Evolutionary conservation across 2,113 vertebrate species (phyloP), one percentile per base, ranked within the genome.

Genomic region (Lophotis ruficrista): DNA sequence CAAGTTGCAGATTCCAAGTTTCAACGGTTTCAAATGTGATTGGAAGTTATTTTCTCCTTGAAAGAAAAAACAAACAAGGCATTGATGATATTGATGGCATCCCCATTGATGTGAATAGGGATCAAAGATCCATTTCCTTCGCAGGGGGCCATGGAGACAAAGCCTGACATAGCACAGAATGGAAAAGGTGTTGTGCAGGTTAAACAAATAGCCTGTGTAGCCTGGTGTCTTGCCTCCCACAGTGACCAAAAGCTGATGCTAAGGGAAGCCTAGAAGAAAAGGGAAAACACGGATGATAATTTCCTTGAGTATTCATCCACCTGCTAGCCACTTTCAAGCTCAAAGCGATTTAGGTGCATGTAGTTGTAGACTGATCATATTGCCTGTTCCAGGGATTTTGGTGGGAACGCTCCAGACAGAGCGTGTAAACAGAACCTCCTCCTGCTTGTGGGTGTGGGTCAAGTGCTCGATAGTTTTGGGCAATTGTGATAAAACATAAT

Each of bases 51-150:
- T 66, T 89, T 54, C 87, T 22, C 31, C 50, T 81, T 83, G 53
- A 22, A 22, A 17, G 9, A 10, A 14, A 18, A 21, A 15, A 16
- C 45, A 21, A 27, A 45, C 28, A 3, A 6, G 16, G 33, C 58
- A 73, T 37, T 57, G 37, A 68, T 91, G n/a, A 65, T 45, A 73
- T 37, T 57, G 37, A 68, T 91, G n/a, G 61, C 50, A 83, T 81
- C 47, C 37, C 10, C 0, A 0, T 21, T 65, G 27, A 89, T 81
- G 57, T 64, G 75, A 76, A 87, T 38, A 68, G 35, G 8, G 1
- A 83, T 95, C 56, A 81, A 69, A 91, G 65, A 95, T 54, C 51
- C 31, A 65, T 83, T 95, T 84, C 48, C 69, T 70, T 93, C 51
- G 41, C 31, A 69, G 60, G 23, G 10, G 60, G 6, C n/a, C 56